Base-by-base conservation (phyloP, 2,888 invertebrate genomes). In the Sussaba pulchella region DNA sequence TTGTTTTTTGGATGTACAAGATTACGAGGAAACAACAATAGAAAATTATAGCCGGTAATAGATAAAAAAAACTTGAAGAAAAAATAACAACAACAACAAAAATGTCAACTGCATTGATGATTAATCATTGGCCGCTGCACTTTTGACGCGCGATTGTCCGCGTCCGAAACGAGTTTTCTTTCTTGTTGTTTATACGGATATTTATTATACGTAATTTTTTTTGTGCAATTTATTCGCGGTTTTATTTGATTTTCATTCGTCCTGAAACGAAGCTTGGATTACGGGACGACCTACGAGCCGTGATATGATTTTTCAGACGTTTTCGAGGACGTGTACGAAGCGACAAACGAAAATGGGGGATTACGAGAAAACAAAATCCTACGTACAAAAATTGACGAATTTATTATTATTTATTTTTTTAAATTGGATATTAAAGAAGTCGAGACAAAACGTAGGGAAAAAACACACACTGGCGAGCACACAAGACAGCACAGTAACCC, bases 111-210 rank as follows among this genome's bases (percentile, higher is more conserved):
- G 54, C 54, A 69, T 54, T 54, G 69, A 54, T 41, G 39, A 69
- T 61, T 61, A 54, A 54, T 36, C 54, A 69, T 54, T 69, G 54
- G 69, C 54, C 69, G 52, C 69, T 54, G 54, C 41, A 54, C 69
- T 54, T 69, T 39, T 54, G 41, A 54, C 24, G 69, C 52, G 24
- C 54, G 21, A 43, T 54, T 69, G 67, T 69, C 24, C 14, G 41
- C 54, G 69, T 54, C 39, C 54, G 43, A 69, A 69, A 69, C 54
- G 69, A 54, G 54, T 54, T 69, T 64, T 43, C 24, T 61, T 24
- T 54, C 39, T 39, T 39, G 12, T 39, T 12, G 39, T 39, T 39
- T 39, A 4, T n/a, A n/a, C n/a, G n/a, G n/a, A n/a, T n/a, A n/a
- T n/a, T n/a, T n/a, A n/a, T n/a, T n/a, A n/a, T n/a, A n/a, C n/a